These are phyloP conservation scores for Heliornis fulica DNA, from an alignment of 2,113 vertebrate species.

Conservation along the genomic window DNA sequence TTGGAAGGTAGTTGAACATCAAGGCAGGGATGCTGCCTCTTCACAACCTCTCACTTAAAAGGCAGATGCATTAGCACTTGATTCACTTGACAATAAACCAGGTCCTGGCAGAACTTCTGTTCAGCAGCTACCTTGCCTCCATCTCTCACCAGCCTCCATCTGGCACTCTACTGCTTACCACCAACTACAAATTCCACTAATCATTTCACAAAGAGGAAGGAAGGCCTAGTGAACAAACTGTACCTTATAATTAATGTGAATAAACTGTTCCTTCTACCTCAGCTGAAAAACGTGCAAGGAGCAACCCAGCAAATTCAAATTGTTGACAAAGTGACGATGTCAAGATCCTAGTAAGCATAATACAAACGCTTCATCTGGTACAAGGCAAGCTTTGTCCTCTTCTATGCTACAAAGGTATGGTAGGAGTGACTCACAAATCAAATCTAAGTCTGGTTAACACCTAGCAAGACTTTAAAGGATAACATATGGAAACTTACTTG, in stretches of 20 bases:
- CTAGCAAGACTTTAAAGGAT: neutral
- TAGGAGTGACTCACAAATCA: neutral
- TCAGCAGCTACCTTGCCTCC: neutral
- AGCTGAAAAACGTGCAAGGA: neutral
- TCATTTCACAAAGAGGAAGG: neutral
- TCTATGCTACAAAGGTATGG: fast-evolving
- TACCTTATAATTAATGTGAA: neutral
- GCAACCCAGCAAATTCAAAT: neutral
- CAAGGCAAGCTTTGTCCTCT: neutral
- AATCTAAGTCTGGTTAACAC: fast-evolving
- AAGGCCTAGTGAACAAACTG: fast-evolving
- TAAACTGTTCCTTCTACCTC: neutral
- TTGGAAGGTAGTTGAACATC: neutral
- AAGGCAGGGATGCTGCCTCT: neutral
- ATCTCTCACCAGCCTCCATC: neutral
- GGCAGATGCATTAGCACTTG: neutral
- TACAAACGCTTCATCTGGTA: no score
- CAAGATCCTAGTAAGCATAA: neutral
- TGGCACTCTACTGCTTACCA: neutral
- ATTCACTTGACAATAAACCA: neutral
- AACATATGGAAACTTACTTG: neutral
- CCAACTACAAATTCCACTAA: neutral
- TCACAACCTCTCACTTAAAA: neutral
- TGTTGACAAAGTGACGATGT: neutral
- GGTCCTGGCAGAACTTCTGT: neutral